Evolutionary conservation across 1,140 invertebrate species (phyloP), one percentile per base, ranked within the genome.

Genomic region (Oryctes rhinoceros): DNA sequence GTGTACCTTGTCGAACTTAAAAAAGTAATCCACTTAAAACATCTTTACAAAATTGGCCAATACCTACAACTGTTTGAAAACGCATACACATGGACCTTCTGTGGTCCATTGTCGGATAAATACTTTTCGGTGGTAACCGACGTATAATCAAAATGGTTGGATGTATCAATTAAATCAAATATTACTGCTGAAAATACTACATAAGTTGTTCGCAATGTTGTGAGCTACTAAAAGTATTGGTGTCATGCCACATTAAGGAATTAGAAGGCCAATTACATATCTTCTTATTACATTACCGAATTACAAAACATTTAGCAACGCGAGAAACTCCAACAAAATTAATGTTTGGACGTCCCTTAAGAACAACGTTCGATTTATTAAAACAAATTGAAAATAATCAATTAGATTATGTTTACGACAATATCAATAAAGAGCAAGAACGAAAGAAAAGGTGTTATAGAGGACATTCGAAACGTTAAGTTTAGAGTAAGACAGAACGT

Each of bases 1-100:
- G 37, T 78, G 79, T 74, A 71, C 49, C 37, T 80, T 89, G 89
- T 80, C 76, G 81, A 44, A 30, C 24, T 47, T 67, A 18, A 20
- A 24, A 84, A 4, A 78, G 79, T 15, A 86, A 85, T 53, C 83
- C 84, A 81, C 82, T 84, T n/a, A 83, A 83, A 79, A 75, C 81
- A 30, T 48, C 78, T n/a, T 82, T 80, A 30, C 87, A 86, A 7
- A 90, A 87, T 85, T 76, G 75, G 11, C n/a, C 75, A 15, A 76
- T 76, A 44, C 37, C 37, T 39, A 18, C 18, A 3, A 76, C 7
- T 44, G 44, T 76, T 76, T 76, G 75, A 39, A 79, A 86, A n/a
- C 78, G 85, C 35, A 47, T 87, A 0, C 86, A 87, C 80, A 81
- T 84, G 85, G 87, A 82, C n/a, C 85, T 76, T 76, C 39, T 86